phyloP scores from a whole-genome alignment of 2,888 invertebrate species.

The Euzophera pinguis region DNA sequence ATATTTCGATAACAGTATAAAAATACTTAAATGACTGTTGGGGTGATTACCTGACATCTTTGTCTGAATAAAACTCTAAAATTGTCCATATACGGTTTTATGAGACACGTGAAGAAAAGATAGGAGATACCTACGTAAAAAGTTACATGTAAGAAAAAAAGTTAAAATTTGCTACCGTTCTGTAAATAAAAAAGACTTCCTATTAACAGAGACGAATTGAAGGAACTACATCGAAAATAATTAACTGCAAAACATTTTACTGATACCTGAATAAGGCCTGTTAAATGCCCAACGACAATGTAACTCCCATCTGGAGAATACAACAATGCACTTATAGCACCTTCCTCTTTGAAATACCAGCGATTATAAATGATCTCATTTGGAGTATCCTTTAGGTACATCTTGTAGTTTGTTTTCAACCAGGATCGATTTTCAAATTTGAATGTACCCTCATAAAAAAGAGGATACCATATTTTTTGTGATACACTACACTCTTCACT shows the following conservation, averaged over 20 bases:
- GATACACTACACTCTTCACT: constrained; percentile 31
- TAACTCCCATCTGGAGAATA: constrained; percentile 62
- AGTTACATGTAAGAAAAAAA: no score
- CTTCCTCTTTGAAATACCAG: constrained; percentile 54
- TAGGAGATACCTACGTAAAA: no score
- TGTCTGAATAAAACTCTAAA: no score
- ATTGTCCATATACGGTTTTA: no score
- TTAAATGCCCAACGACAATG: constrained; percentile 66
- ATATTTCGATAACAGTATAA: no score
- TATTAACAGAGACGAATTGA: no score
- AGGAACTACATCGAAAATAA: no score
- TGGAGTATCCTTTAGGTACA: constrained; percentile 43
- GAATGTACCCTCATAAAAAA: constrained; percentile 41
- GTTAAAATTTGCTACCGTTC: no score
- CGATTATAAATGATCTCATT: constrained; percentile 49
- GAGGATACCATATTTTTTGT: constrained; percentile 52
- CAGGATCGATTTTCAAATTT: constrained; percentile 35
- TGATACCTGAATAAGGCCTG: constrained; percentile 72
- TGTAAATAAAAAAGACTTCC: no score
- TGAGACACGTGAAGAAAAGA: no score
- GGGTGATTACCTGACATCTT: no score
- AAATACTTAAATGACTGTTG: no score
- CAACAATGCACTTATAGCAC: constrained; percentile 53
- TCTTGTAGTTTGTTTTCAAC: constrained; percentile 45
- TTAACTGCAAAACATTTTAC: constrained; percentile 6